Evolutionary conservation across 2,888 invertebrate species (phyloP), one percentile per base, ranked within the genome.

Genomic region (Sinelater perroti): DNA sequence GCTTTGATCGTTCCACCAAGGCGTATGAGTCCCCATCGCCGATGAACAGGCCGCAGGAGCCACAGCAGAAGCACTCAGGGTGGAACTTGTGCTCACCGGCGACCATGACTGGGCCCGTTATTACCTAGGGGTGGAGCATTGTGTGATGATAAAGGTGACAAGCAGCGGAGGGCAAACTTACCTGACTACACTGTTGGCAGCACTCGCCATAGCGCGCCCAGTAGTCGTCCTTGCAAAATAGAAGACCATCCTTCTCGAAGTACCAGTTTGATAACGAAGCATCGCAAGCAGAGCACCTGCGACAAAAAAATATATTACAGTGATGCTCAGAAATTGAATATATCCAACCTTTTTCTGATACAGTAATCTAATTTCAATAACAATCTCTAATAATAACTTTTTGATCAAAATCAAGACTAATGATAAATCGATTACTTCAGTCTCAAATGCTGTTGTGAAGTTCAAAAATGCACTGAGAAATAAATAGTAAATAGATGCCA

Each of bases 31-130:
- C 93, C 3, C 93, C 93, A 80, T 95, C 95, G 60, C 95, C 96
- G 68, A 96, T 91, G 75, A 90, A 93, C 2, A 87, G 83, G 21
- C 85, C 83, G 78, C 96, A 96, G 20, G 86, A 85, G 40, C 83
- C 83, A 76, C 96, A 97, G 70, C 90, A 88, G 79, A 96, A 96
- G 80, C 96, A 96, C 82, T 96, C 96, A 35, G 95, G 95, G 80
- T 97, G 96, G 81, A 95, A 96, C 77, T 93, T 93, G 80, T 95
- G 95, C 72, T 93, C 93, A 20, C 95, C 96, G 14, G 95, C 95
- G 61, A 94, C 88, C 95, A 96, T 95, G 63, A 95, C 93, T 17
- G 95, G 95, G 0, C 95, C 95, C 0, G 93, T 90, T 68, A 88
- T 87, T 62, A 82, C 75, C 80, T 81, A 65, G 50, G 71, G 47